Evolutionary conservation across 2,888 invertebrate species (phyloP).

Genomic region (Calephelis perditalis): DNA sequence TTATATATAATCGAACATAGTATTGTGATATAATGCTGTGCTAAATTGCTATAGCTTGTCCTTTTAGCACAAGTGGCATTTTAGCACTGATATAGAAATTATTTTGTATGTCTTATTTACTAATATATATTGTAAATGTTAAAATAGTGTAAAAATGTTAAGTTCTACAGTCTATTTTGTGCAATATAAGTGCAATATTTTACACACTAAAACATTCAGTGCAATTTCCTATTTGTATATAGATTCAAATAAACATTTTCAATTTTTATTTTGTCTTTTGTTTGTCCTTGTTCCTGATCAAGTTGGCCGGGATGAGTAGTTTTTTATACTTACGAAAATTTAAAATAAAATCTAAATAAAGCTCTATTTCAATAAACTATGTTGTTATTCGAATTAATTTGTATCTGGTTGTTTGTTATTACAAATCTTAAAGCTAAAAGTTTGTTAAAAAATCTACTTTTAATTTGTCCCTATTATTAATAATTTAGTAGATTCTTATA

Average conservation of each 20-base stretch:
- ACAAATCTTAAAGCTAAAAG: no score
- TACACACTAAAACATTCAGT: not conserved
- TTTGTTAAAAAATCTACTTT: no score
- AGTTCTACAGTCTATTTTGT: constrained; percentile 31
- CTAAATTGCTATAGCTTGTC: constrained; percentile 5
- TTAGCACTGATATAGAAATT: constrained; percentile 2
- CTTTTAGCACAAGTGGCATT: constrained; percentile 4
- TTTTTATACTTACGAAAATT: no score
- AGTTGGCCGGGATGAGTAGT: no score
- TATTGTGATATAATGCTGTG: constrained; percentile 6
- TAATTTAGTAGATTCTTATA: no score
- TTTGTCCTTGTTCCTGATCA: no score
- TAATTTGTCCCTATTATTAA: no score
- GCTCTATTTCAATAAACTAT: no score
- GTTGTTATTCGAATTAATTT: no score
- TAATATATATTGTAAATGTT: constrained; percentile 18
- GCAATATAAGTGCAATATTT: constrained; percentile 53
- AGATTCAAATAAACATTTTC: constrained; percentile 28
- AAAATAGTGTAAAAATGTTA: constrained; percentile 16
- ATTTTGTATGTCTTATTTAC: not conserved
- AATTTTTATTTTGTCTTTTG: constrained; percentile 19
- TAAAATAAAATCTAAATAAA: no score
- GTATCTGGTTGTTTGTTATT: no score
- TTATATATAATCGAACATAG: constrained; percentile 10
- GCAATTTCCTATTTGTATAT: constrained; percentile 19